These are phyloP conservation scores for Sinosuthora webbiana DNA, from an alignment of 2,113 vertebrate species.

Conservation along the genomic window DNA sequence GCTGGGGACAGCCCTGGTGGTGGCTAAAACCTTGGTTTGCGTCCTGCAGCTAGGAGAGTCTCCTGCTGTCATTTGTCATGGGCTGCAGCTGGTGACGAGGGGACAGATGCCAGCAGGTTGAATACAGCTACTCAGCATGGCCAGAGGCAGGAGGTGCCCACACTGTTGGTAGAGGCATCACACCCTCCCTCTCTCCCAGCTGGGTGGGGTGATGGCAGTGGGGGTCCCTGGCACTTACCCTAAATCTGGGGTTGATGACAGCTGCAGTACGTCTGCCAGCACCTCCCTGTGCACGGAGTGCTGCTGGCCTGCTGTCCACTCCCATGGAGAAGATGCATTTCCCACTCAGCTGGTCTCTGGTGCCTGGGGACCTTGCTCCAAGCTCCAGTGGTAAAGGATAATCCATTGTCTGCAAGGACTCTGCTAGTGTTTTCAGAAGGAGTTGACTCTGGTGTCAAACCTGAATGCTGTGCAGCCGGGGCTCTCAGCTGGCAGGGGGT, in stretches of 20 bases:
- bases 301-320: not conserved
- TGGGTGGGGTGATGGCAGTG: not conserved
- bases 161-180: rapidly evolving
- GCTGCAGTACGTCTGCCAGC: not conserved
- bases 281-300: rapidly evolving
- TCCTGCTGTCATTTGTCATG: not conserved
- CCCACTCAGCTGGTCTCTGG: not conserved
- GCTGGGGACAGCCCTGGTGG: not conserved
- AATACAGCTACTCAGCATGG: not conserved
- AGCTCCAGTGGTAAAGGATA: not conserved
- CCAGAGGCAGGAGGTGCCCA: not conserved
- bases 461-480: not conserved
- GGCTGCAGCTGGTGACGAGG: not conserved
- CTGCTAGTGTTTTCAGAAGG: not conserved
- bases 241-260: not conserved
- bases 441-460: rapidly evolving
- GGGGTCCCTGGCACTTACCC: no score
- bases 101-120: not conserved
- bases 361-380: not conserved
- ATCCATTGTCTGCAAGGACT: not conserved
- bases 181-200: not conserved
- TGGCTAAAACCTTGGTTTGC: not conserved
- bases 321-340: not conserved
- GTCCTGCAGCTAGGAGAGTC: not conserved
- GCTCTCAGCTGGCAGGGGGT: rapidly evolving